Conservation (phyloP, 2,888 invertebrate genomes). For the Rambutsinella grinnellia region DNA sequence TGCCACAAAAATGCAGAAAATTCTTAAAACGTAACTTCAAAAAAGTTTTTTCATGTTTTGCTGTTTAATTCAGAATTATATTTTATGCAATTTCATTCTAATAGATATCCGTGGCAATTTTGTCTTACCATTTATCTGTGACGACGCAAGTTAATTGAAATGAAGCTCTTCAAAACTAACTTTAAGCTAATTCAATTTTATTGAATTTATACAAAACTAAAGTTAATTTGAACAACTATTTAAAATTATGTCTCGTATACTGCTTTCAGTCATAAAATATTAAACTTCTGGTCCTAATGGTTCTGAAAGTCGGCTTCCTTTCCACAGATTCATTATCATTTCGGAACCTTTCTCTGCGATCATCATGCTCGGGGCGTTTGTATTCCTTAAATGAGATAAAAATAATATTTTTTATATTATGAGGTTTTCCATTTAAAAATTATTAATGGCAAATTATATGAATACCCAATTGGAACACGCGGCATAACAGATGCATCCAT, state of each 20-base stretch:
- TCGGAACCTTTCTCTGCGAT: slow-evolving; percentile 50
- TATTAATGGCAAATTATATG: background rate
- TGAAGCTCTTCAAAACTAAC: background rate
- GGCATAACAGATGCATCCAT: slow-evolving; percentile 60
- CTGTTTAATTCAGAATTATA: too few relatives aligned
- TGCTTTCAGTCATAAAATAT: background rate
- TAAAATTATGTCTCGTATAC: background rate
- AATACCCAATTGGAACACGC: slow-evolving; percentile 48
- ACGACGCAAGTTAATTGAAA: background rate
- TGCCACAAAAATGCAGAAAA: too few relatives aligned
- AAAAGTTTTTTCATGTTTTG: too few relatives aligned
- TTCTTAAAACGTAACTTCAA: too few relatives aligned
- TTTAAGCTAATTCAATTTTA: background rate
- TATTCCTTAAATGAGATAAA: background rate
- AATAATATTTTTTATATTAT: background rate
- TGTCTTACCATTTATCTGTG: too few relatives aligned
- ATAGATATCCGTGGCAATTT: too few relatives aligned
- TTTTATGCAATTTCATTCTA: too few relatives aligned
- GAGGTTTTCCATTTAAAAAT: background rate
- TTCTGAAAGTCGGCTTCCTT: slow-evolving; percentile 16
- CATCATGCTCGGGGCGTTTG: slow-evolving; percentile 28
- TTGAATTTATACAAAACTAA: too few relatives aligned
- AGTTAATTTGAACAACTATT: background rate
- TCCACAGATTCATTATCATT: slow-evolving; percentile 47
- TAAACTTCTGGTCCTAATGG: slow-evolving; percentile 13